Evolutionary conservation across 2,113 vertebrate genomes (phyloP).

Genomic region (Ptyas mucosa): DNA sequence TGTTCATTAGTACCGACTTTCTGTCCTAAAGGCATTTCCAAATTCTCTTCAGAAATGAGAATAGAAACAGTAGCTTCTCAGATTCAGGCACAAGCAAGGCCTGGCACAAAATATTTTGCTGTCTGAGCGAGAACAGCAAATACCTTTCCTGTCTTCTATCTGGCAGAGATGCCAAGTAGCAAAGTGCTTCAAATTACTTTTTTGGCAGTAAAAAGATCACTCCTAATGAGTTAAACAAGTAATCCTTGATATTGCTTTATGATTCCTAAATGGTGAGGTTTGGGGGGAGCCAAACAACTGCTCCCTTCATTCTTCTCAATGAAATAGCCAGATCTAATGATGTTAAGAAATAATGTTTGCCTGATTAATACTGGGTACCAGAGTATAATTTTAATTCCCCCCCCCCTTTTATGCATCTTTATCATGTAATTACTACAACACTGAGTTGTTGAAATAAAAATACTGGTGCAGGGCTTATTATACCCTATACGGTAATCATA

Average conservation of each 20-base stretch:
- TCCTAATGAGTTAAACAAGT: neutral
- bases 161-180: neutral
- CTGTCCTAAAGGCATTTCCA: neutral
- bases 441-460: neutral
- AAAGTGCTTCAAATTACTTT: neutral
- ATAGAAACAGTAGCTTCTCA: neutral
- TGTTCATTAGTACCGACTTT: neutral
- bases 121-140: neutral
- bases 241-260: neutral
- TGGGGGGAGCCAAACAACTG: neutral
- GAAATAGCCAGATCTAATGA: neutral
- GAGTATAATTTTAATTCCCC: neutral
- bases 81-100: neutral
- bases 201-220: neutral
- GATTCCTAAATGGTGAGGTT: neutral
- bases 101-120: neutral
- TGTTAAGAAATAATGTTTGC: neutral
- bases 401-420: neutral
- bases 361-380: neutral
- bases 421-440: neutral
- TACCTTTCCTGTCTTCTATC: neutral
- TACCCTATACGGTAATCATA: neutral
- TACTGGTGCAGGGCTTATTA: slow-evolving; percentile 4
- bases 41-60: neutral
- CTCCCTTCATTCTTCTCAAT: neutral